Evolutionary conservation across 1,140 invertebrate species (phyloP), one percentile per base, ranked within the genome.

Genomic region (Nomia melanderi): DNA sequence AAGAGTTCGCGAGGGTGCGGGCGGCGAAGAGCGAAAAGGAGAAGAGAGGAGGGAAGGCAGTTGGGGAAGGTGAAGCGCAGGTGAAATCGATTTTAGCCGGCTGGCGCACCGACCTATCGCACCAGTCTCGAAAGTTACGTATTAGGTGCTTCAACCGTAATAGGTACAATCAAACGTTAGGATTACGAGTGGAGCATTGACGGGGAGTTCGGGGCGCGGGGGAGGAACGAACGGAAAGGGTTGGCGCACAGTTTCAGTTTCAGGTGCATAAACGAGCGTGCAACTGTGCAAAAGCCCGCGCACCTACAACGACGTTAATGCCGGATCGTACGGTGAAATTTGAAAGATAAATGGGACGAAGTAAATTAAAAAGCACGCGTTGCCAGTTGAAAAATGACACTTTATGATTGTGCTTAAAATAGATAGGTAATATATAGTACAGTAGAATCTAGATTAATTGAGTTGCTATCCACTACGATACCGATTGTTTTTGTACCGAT

Each of bases 161-260:
- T 89, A 79, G 89, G 83, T 80, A 86, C 84, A 88, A 91, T 90
- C 88, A 90, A 90, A 89, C 79, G 86, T 87, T 83, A 86, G 83
- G 82, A 88, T 89, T 90, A 88, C 86, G 77, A 88, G 77, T 78
- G 41, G 50, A 36, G 70, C 54, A 50, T 31, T 59, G 33, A 25
- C 7, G 25, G 39, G 23, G 25, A 25, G 41, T 1, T 5, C 12
- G 41, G 36, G 14, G 27, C 4, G n/a, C 20, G 14, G 39, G 11
- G 14, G 14, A 14, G 1, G 20, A 4, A 11, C 41, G 29, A 33
- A 29, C 36, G 65, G 39, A 70, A 75, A 63, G 79, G 57, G 53
- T 71, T 71, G 20, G 41, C 50, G 53, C 60, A 47, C 39, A 77
- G 79, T 77, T 82, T 80, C 76, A 67, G 67, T 85, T 76, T 73